Evolutionary conservation across 2,888 invertebrate genomes (phyloP), one percentile per base, ranked within the genome.

Genomic region (Clunio marinus): DNA sequence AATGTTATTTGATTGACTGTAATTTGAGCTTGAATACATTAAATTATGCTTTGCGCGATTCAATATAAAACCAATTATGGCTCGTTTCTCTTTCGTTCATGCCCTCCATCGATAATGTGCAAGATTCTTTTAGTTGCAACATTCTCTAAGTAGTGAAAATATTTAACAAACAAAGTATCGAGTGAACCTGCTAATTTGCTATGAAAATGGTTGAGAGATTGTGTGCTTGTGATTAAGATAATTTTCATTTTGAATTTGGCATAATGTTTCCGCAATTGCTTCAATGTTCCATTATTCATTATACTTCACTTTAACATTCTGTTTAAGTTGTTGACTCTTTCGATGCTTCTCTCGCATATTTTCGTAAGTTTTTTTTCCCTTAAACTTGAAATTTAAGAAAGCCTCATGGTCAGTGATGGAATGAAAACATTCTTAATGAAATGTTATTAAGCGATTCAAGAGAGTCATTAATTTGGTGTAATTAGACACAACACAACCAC

Each of bases 31-130:
- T 55, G 55, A 66, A 51, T 66, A 66, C 66, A 55, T 35, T 66
- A 55, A 66, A 66, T 66, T 66, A 66, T 66, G 66, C 66, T 66
- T 25, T 66, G 28, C 55, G 66, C 66, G 66, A 66, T 66, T 66
- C 66, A 66, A 66, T 66, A 66, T 66, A 66, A 66, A 66, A 66
- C 66, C 66, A 66, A 66, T 66, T 66, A 66, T 66, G 66, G 66
- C 66, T 66, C 66, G 66, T 51, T 66, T 65, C n/a, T 46, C 22
- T 17, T 46, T 20, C 25, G 28, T 22, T 15, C 20, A 51, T 17
- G 51, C 51, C 22, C 51, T 4, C 51, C 22, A 51, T 51, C 51
- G 51, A 51, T 51, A 51, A n/a, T n/a, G 35, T 51, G 51, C 51
- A 51, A 51, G 20, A 51, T n/a, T n/a, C n/a, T n/a, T 51, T 20